Percentiles rank a stretch among this genome's conserved stretches.
Conservation (phyloP, 2,113 vertebrate species). For the Nesoenas mayeri region DNA sequence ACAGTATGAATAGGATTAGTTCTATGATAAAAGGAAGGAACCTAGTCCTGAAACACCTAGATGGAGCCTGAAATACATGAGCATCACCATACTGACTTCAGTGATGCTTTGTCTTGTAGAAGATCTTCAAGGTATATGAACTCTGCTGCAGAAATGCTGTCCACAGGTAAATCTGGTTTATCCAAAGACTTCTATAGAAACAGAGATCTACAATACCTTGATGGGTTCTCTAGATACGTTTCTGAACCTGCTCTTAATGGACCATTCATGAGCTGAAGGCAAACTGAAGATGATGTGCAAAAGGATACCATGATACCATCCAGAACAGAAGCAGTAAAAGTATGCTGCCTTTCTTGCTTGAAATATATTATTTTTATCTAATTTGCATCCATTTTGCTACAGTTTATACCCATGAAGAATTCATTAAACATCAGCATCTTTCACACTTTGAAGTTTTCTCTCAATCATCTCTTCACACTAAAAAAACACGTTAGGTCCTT, state of each 20-base stretch:
- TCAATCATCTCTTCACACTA: not conserved
- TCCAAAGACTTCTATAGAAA: not conserved
- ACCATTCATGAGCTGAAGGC: not conserved
- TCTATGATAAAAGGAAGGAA: not conserved
- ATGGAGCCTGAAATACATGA: not conserved
- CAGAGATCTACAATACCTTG: not conserved
- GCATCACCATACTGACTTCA: not conserved
- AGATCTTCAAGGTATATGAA: not conserved
- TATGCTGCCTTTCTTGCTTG: not conserved
- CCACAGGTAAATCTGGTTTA: not conserved
- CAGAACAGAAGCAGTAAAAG: not conserved
- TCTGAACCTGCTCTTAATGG: not conserved
- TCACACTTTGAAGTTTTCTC: not conserved
- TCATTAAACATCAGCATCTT: not conserved
- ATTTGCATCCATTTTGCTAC: not conserved
- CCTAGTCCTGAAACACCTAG: not conserved
- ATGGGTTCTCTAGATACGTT: rapidly evolving
- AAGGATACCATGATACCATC: not conserved
- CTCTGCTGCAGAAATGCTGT: not conserved
- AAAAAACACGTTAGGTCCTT: not conserved
- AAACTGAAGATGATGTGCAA: not conserved
- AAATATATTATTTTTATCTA: not conserved
- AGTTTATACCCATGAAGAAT: not conserved
- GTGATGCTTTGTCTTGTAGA: not conserved
- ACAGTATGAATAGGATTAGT: not conserved